Evolutionary conservation across 2,888 invertebrate species (phyloP).

Genomic region (Dyspetes luteomarginatus): DNA sequence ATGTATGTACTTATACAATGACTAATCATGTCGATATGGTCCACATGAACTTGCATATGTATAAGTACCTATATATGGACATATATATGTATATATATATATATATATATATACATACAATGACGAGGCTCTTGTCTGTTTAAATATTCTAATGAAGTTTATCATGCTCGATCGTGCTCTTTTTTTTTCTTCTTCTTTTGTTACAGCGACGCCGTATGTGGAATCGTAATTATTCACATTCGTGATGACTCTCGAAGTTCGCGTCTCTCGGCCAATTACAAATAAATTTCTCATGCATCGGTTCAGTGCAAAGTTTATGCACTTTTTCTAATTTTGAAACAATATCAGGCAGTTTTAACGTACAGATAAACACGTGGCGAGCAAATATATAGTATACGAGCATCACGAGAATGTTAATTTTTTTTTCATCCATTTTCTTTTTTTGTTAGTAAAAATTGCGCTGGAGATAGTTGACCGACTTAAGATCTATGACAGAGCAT

Average conservation of each 20-base stretch:
- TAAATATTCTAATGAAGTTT: conserved; percentile 50
- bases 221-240: conserved; percentile 48
- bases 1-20: too few species aligned
- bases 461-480: conserved; percentile 64
- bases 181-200: conserved; percentile 28
- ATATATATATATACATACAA: background rate
- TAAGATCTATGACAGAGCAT: conserved; percentile 54
- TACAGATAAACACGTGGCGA: too few species aligned
- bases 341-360: too few species aligned
- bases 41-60: too few species aligned
- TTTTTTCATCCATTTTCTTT: conserved; percentile 24
- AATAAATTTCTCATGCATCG: background rate
- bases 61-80: too few species aligned
- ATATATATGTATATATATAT: too few species aligned
- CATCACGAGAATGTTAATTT: conserved; percentile 11
- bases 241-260: conserved; percentile 27
- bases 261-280: conserved; percentile 18
- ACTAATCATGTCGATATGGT: too few species aligned
- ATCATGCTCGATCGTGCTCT: conserved; percentile 21
- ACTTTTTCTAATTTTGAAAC: background rate
- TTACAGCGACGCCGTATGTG: conserved; percentile 18
- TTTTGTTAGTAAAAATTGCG: background rate
- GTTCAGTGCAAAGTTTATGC: too few species aligned
- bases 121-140: conserved; percentile 32
- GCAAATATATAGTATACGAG: too few species aligned